Conservation (phyloP, 2,888 invertebrate genomes). For the Osedax frankpressi region DNA sequence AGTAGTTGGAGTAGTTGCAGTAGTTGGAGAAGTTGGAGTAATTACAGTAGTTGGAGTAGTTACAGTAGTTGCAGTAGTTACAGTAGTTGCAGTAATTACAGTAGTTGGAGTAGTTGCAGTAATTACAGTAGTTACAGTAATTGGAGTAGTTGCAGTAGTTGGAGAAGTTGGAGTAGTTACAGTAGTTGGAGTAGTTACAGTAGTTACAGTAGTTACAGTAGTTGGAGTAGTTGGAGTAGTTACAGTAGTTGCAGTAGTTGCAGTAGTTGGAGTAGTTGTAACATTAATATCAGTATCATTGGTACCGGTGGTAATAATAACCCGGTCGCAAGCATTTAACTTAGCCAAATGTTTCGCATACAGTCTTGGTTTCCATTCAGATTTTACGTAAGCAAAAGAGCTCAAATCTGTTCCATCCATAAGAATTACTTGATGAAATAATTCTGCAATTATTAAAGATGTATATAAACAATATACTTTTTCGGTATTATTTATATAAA, state of each 20-base stretch:
- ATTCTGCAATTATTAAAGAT: too few relatives aligned
- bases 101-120: too few relatives aligned
- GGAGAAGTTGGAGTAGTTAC: background rate
- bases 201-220: background rate
- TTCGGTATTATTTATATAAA: too few relatives aligned
- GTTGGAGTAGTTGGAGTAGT: slow-evolving; percentile 20
- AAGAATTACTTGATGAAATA: slow-evolving; percentile 29
- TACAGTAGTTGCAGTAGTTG: slow-evolving; percentile 29
- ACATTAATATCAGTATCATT: slow-evolving; percentile 9
- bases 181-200: background rate
- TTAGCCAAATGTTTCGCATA: slow-evolving; percentile 28
- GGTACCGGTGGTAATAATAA: background rate
- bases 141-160: background rate
- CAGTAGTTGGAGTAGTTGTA: background rate
- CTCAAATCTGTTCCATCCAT: slow-evolving; percentile 31
- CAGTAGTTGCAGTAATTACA: too few relatives aligned
- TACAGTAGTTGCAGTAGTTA: too few relatives aligned
- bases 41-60: too few relatives aligned
- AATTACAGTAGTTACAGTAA: too few relatives aligned
- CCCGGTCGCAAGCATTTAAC: background rate
- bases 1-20: too few relatives aligned
- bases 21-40: too few relatives aligned
- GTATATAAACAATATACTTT: too few relatives aligned
- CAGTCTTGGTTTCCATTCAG: slow-evolving; percentile 26
- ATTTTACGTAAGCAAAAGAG: slow-evolving; percentile 26